Conservation (phyloP, 2,888 invertebrate species). For the Metacarcinus magister region DNA sequence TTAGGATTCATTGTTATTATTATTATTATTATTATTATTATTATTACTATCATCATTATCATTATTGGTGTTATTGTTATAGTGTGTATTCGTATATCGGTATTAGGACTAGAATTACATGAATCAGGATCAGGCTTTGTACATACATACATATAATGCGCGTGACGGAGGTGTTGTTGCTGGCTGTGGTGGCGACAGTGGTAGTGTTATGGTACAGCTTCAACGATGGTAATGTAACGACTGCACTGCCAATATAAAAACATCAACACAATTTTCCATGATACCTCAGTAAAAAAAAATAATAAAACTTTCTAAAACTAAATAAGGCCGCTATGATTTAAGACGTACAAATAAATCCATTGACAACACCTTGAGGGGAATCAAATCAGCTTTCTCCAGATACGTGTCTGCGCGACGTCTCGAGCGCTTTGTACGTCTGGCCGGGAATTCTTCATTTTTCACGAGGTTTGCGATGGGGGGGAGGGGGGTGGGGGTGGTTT, state of each 20-base stretch:
- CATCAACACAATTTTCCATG: neutral
- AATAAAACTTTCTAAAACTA: neutral
- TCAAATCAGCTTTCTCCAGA: neutral
- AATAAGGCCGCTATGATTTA: neutral
- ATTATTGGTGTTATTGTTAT: too few relatives aligned
- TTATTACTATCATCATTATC: too few relatives aligned
- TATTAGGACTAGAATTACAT: neutral
- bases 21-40: neutral
- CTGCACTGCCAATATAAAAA: neutral
- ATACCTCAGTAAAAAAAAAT: neutral
- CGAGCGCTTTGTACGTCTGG: neutral
- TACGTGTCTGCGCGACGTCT: neutral
- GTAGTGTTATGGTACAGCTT: neutral
- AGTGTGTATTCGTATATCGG: neutral
- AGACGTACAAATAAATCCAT: neutral
- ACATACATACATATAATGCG: neutral
- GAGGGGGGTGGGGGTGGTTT: neutral
- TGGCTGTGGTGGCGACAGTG: neutral
- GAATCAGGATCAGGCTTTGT: neutral
- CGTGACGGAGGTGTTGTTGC: neutral
- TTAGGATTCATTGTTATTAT: neutral
- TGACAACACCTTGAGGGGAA: neutral
- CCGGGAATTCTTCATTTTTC: conserved; percentile 1
- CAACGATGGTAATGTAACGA: neutral
- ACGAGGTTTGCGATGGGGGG: neutral